Evolutionary conservation across 1,140 invertebrate genomes (phyloP).

Genomic region (Thrips palmi): DNA sequence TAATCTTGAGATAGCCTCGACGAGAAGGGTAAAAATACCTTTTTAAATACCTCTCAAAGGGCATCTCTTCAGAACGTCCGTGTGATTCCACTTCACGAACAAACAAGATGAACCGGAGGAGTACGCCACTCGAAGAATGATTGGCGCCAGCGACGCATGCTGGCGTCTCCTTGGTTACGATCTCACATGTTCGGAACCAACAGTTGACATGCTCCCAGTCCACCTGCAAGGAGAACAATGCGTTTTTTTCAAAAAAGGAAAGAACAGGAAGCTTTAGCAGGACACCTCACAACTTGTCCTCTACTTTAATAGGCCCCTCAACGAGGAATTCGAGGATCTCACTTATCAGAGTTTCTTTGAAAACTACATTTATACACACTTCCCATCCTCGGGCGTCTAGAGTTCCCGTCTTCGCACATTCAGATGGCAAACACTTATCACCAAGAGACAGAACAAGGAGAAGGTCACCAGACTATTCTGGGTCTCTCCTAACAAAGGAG

Average conservation of each 20-base stretch:
- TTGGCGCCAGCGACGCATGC: constrained; percentile 5
- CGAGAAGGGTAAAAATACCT: constrained; percentile 22
- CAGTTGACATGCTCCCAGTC: constrained; percentile 1
- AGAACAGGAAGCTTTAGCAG: neutral
- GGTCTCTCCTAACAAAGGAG: neutral
- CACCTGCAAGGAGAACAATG: constrained; percentile 1
- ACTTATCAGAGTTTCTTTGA: constrained; percentile 1
- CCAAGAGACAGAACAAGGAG: neutral
- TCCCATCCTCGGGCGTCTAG: no score
- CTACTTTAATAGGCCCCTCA: constrained; percentile 1
- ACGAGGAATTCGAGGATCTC: neutral
- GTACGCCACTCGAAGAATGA: constrained; percentile 1
- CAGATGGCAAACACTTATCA: constrained; percentile 1
- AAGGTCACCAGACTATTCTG: neutral
- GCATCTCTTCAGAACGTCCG: constrained; percentile 10
- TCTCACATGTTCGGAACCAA: neutral
- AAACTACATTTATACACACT: constrained; percentile 1
- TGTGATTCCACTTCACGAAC: neutral
- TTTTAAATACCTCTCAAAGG: constrained; percentile 26
- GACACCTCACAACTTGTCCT: constrained; percentile 1
- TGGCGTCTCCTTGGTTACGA: constrained; percentile 2
- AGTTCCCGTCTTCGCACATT: neutral
- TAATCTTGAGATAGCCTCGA: constrained; percentile 22
- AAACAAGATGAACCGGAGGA: constrained; percentile 1
- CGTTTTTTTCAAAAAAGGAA: neutral